Evolutionary conservation across 2,888 invertebrate species (phyloP).

Genomic region (Heteromyza rotundicornis): DNA sequence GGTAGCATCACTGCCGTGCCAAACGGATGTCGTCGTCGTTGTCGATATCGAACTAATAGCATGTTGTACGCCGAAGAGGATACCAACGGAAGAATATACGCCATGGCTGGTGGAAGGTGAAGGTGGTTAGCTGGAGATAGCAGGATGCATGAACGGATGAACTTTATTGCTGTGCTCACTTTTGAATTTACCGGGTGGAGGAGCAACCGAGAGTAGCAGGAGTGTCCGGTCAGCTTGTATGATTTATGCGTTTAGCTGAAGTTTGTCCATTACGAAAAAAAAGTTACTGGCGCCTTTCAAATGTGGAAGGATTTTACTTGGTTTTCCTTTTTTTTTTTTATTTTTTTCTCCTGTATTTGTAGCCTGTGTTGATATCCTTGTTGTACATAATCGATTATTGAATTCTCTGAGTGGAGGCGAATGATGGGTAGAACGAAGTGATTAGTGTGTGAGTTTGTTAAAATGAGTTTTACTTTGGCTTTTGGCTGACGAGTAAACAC

Average conservation of each 20-base stretch:
- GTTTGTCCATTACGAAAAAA: slow-evolving; percentile 23
- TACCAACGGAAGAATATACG: not conserved
- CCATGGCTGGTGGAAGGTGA: not conserved
- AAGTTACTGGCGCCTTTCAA: too few species aligned
- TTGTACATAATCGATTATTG: slow-evolving; percentile 29
- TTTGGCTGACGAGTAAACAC: too few species aligned
- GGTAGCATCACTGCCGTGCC: slow-evolving; percentile 24
- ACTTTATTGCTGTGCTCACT: slow-evolving; percentile 31
- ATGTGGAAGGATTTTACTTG: slow-evolving; percentile 4
- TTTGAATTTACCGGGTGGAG: not conserved
- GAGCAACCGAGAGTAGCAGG: too few species aligned
- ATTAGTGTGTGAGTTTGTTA: not conserved
- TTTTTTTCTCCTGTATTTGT: not conserved
- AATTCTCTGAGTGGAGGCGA: slow-evolving; percentile 14
- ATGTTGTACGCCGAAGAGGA: slow-evolving; percentile 24
- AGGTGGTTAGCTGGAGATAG: not conserved
- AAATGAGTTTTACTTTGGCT: slow-evolving; percentile 19
- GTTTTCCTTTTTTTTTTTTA: not conserved
- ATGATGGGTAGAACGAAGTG: not conserved
- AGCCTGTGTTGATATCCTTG: slow-evolving; percentile 20
- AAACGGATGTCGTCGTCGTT: slow-evolving; percentile 39
- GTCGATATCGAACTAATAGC: slow-evolving; percentile 41
- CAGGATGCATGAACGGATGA: slow-evolving; percentile 25
- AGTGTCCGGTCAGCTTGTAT: slow-evolving; percentile 25
- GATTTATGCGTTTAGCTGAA: slow-evolving; percentile 36